Conservation (phyloP, 2,797 vertebrate genomes). For the Zalophus californianus region DNA sequence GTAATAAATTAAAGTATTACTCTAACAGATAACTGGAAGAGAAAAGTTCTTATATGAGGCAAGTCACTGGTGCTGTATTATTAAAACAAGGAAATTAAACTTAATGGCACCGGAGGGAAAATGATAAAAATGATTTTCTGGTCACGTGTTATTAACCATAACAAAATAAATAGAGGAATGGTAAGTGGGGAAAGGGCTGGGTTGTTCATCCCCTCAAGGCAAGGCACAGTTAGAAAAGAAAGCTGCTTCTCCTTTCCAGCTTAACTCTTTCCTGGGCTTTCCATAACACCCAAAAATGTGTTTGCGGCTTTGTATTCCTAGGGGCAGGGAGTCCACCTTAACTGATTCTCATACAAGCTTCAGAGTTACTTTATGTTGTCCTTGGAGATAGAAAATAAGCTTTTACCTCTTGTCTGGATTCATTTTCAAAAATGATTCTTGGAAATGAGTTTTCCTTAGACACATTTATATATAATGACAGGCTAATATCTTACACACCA, state of each 20-base stretch:
- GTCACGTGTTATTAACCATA: constrained; percentile 78
- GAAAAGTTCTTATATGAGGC: constrained; percentile 60
- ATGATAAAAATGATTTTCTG: constrained; percentile 73
- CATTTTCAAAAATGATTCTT: constrained; percentile 84
- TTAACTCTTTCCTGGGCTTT: constrained; percentile 69
- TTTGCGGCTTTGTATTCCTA: constrained; percentile 21
- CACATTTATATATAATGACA: constrained; percentile 83
- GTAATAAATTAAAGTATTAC: constrained; percentile 57
- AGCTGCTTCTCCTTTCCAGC: neutral
- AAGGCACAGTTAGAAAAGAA: neutral
- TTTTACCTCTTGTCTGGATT: constrained; percentile 80
- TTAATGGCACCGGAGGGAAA: constrained; percentile 71
- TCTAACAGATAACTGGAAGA: constrained; percentile 59
- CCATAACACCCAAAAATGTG: neutral
- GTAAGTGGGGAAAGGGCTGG: neutral
- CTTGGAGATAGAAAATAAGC: constrained; percentile 83
- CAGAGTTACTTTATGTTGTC: constrained; percentile 77
- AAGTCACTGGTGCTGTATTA: constrained; percentile 46
- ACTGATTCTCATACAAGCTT: constrained; percentile 59
- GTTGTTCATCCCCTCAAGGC: constrained; percentile 39
- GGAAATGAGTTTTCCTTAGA: constrained; percentile 85
- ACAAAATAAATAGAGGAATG: constrained; percentile 59
- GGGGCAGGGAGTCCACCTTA: constrained; percentile 55
- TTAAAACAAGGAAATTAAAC: constrained; percentile 73
- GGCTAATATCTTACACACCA: constrained; percentile 81